Evolutionary conservation across 2,113 vertebrate species (phyloP).

Genomic region (Lepus europaeus): DNA sequence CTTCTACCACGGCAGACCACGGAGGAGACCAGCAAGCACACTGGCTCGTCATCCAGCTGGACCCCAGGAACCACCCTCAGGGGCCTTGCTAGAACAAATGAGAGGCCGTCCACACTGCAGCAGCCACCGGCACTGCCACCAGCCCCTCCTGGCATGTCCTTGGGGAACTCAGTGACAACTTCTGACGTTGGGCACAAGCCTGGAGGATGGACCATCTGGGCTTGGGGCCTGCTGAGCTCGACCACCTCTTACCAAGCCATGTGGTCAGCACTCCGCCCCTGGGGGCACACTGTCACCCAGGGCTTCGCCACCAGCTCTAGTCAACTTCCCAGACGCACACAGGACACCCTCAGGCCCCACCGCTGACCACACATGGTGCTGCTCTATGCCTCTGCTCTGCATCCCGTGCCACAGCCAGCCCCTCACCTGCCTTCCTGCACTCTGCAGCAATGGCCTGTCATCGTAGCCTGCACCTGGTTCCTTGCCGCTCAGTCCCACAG

Average conservation of each 20-base stretch:
- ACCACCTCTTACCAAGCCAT: neutral
- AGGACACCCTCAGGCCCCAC: neutral
- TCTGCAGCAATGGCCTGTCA: neutral
- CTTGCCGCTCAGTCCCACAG: neutral
- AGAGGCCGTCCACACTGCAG: too few species aligned
- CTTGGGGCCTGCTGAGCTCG: neutral
- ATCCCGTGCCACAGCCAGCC: too few species aligned
- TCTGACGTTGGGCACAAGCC: neutral
- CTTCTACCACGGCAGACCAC: neutral
- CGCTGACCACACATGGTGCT: neutral
- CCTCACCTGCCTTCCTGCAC: neutral
- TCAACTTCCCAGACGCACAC: neutral
- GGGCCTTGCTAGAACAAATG: neutral
- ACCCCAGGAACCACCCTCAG: neutral
- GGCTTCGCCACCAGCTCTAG: too few species aligned
- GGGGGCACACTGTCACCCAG: neutral
- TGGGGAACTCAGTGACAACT: neutral
- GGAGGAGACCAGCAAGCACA: too few species aligned
- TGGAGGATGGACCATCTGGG: neutral
- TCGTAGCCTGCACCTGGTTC: fast-evolving
- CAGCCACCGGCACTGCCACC: neutral
- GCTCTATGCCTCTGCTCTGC: too few species aligned
- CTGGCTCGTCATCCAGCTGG: too few species aligned
- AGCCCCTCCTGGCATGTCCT: neutral
- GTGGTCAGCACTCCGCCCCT: neutral